These are phyloP conservation scores for Magallana ariakensis DNA, from an alignment of 1,140 invertebrate species.

Conservation along the genomic window DNA sequence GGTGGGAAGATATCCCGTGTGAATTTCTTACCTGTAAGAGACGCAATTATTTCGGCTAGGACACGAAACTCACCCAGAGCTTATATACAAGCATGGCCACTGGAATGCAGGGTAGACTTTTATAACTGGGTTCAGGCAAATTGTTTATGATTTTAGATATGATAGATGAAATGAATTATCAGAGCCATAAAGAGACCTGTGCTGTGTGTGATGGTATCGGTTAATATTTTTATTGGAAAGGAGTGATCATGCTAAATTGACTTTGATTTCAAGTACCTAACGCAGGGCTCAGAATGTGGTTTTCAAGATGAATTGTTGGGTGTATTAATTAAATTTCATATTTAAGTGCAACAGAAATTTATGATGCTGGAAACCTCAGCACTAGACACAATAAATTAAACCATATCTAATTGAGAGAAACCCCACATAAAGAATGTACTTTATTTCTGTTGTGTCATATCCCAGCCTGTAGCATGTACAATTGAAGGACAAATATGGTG, in stretches of 20 bases:
- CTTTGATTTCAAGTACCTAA: background rate
- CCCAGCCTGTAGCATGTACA: too few relatives aligned
- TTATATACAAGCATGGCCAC: background rate
- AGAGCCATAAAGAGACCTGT: background rate
- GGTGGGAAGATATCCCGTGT: background rate
- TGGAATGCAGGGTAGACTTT: background rate
- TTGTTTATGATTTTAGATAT: slow-evolving; percentile 21
- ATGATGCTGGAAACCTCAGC: too few relatives aligned
- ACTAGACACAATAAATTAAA: too few relatives aligned
- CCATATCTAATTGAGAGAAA: too few relatives aligned
- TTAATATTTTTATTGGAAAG: background rate
- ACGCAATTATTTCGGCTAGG: slow-evolving; percentile 19
- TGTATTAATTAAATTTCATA: too few relatives aligned
- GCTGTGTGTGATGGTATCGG: background rate
- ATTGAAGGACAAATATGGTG: too few relatives aligned
- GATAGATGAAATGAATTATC: background rate
- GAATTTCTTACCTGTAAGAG: slow-evolving; percentile 12
- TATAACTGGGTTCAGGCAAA: background rate
- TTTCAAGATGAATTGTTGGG: too few relatives aligned
- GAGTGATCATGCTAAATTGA: background rate
- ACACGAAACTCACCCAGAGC: background rate
- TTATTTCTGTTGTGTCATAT: too few relatives aligned
- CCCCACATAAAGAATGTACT: too few relatives aligned
- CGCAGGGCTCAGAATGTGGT: background rate
- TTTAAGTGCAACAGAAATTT: too few relatives aligned